These are phyloP conservation scores for Lateolabrax maculatus DNA, from an alignment of 2,797 vertebrate genomes.

Conservation along the genomic window DNA sequence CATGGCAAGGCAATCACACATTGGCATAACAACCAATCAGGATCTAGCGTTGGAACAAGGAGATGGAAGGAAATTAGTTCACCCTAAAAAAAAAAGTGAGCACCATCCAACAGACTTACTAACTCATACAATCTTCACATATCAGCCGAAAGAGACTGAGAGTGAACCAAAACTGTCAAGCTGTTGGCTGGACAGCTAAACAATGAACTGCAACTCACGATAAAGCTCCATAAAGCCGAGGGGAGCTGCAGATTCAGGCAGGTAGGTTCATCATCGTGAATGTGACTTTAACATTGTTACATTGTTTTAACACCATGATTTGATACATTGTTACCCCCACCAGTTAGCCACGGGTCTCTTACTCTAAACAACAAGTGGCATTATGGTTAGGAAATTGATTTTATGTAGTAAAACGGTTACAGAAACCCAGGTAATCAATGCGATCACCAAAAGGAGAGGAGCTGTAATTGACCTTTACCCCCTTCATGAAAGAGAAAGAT, in stretches of 20 bases:
- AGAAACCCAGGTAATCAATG: neutral
- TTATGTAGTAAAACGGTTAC: neutral
- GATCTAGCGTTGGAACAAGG: neutral
- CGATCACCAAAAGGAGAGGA: neutral
- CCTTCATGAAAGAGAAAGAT: neutral
- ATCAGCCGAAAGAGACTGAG: too few species aligned
- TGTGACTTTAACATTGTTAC: too few species aligned
- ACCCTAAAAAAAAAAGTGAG: too few species aligned
- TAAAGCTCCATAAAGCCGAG: too few species aligned
- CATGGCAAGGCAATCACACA: neutral
- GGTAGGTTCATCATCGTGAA: too few species aligned
- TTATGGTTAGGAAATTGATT: neutral
- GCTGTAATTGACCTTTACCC: slow-evolving; percentile 12
- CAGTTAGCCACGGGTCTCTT: neutral
- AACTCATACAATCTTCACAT: neutral
- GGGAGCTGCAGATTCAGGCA: too few species aligned
- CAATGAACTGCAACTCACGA: too few species aligned
- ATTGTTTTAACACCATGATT: neutral
- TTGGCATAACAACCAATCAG: neutral
- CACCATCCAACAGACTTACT: too few species aligned
- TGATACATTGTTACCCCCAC: neutral
- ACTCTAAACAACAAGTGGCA: neutral
- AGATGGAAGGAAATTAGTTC: neutral
- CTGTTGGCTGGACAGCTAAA: too few species aligned
- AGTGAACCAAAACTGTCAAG: too few species aligned